Evolutionary conservation across 1,140 invertebrate species (phyloP).

Genomic region (Drosophila asahinai): DNA sequence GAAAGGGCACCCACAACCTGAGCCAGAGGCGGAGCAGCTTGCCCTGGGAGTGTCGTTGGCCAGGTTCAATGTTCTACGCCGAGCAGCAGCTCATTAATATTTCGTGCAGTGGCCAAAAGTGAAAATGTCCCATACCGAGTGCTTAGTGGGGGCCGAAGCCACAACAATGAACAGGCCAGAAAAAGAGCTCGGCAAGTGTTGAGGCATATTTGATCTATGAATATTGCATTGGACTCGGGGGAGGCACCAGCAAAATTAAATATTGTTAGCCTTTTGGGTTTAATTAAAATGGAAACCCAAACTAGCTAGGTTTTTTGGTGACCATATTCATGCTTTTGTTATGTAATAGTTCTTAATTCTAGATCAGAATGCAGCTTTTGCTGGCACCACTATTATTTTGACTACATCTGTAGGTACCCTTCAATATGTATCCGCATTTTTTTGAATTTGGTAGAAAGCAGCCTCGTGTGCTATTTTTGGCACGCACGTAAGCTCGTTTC

Average conservation of each 20-base stretch:
- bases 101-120: conserved; percentile 71
- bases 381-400: neutral
- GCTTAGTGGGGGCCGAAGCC: conserved; percentile 5
- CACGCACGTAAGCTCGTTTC: conserved; percentile 63
- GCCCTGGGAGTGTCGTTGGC: conserved; percentile 32
- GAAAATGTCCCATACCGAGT: conserved; percentile 81
- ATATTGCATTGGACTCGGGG: conserved; percentile 63
- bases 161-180: conserved; percentile 23
- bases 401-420: neutral
- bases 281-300: conserved; percentile 1
- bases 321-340: neutral
- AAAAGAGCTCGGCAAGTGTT: conserved; percentile 8
- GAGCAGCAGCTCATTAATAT: conserved; percentile 67
- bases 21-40: neutral
- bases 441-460: conserved; percentile 66
- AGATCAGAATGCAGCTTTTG: neutral
- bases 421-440: conserved; percentile 24
- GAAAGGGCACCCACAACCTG: conserved; percentile 44
- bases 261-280: neutral
- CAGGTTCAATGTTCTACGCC: conserved; percentile 67
- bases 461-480: conserved; percentile 53
- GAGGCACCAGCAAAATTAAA: conserved; percentile 11
- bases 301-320: neutral
- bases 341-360: neutral
- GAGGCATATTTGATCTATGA: conserved; percentile 64